Evolutionary conservation across 2,888 invertebrate species (phyloP).

Genomic region (Mimachlamys varia): DNA sequence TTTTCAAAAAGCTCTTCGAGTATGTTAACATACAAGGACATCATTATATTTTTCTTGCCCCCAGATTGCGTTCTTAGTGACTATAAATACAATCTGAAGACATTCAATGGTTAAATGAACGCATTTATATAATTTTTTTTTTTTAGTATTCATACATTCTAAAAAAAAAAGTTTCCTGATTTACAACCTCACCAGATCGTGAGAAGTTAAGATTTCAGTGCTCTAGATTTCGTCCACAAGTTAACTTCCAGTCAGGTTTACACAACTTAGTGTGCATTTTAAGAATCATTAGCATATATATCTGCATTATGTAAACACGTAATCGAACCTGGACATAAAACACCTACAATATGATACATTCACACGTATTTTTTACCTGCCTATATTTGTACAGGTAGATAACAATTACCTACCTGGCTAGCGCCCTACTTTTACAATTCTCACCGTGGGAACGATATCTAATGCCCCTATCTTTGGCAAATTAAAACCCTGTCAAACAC

Average conservation of each 20-base stretch:
- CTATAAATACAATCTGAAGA: too few species aligned
- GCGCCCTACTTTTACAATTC: background rate
- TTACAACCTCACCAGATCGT: too few species aligned
- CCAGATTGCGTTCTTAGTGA: too few species aligned
- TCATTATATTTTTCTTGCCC: too few species aligned
- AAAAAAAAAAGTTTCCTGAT: too few species aligned
- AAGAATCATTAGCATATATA: background rate
- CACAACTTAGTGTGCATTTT: background rate
- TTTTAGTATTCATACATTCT: too few species aligned
- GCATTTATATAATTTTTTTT: too few species aligned
- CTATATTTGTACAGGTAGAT: background rate
- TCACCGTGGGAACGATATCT: background rate
- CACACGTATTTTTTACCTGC: background rate
- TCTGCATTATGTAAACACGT: background rate
- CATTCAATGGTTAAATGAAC: too few species aligned
- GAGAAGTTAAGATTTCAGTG: too few species aligned
- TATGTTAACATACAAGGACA: too few species aligned
- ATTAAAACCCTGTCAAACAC: conserved; percentile 2
- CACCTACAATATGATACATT: background rate
- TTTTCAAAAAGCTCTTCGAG: too few species aligned
- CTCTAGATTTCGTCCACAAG: too few species aligned
- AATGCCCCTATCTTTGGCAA: background rate
- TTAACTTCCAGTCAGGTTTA: background rate
- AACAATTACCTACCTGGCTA: background rate
- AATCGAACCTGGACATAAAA: background rate